These are phyloP conservation scores for Amitus sp. DNA, from an alignment of 2,888 invertebrate genomes.

Conservation along the genomic window DNA sequence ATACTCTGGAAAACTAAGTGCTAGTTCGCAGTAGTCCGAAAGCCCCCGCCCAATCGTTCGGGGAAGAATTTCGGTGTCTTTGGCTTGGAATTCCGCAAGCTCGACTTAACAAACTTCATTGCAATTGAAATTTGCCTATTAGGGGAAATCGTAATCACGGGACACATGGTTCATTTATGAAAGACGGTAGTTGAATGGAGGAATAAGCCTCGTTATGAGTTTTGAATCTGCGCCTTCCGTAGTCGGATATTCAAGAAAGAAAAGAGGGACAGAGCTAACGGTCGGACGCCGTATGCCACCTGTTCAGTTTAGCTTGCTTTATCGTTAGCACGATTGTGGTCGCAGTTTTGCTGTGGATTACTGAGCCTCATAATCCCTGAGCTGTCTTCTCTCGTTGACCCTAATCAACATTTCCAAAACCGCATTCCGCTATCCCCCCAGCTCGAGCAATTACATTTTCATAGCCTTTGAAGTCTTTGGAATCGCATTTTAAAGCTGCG, in stretches of 20 bases:
- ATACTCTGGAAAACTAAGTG: constrained; percentile 22
- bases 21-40: constrained; percentile 18
- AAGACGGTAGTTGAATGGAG: neutral
- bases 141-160: no score
- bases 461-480: constrained; percentile 1
- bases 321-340: constrained; percentile 25
- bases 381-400: constrained; percentile 10
- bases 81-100: constrained; percentile 2
- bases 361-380: constrained; percentile 3
- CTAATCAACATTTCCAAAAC: constrained; percentile 12
- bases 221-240: neutral
- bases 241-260: neutral
- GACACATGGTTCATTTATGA: no score
- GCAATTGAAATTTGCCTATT: neutral
- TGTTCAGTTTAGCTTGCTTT: constrained; percentile 34
- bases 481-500: neutral
- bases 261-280: constrained; percentile 14
- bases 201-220: neutral
- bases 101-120: constrained; percentile 11
- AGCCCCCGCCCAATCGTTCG: constrained; percentile 9
- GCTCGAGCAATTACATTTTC: neutral
- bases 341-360: constrained; percentile 19
- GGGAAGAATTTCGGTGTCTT: constrained; percentile 18
- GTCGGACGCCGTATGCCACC: constrained; percentile 38
- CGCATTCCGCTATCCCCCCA: neutral